phyloP scores from a whole-genome alignment of 2,113 vertebrate genomes.

The Platanista minor region DNA sequence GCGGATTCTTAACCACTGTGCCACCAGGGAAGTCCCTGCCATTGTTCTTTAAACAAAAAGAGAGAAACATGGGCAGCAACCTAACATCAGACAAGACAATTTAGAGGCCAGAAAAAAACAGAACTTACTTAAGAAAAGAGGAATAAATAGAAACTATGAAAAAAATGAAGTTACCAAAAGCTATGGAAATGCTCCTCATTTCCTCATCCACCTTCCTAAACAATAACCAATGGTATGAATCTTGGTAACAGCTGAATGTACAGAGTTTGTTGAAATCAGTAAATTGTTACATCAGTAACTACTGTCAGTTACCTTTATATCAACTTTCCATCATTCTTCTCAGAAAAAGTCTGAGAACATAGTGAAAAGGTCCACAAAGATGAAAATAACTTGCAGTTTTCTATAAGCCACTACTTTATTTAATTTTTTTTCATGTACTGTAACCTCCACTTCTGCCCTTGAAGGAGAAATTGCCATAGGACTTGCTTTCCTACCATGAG shows the following conservation, averaged over 20 bases:
- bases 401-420: not conserved
- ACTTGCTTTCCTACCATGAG: not conserved
- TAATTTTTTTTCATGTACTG: not conserved
- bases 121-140: slow-evolving; percentile 32
- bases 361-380: not conserved
- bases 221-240: not conserved
- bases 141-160: not conserved
- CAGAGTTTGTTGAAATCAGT: not conserved
- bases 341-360: slow-evolving; percentile 9
- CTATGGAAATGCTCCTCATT: slow-evolving; percentile 11
- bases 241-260: not conserved
- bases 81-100: slow-evolving; percentile 13
- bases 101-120: not conserved
- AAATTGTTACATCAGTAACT: not conserved
- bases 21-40: not conserved
- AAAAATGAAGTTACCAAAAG: not conserved
- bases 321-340: slow-evolving; percentile 11
- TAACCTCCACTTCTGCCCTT: not conserved
- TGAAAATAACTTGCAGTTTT: not conserved
- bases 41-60: not conserved
- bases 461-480: not conserved
- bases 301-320: not conserved
- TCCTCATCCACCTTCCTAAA: slow-evolving; percentile 1
- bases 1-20: too few relatives aligned
- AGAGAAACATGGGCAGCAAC: not conserved